These are phyloP conservation scores for Apolygus lucorum DNA, from an alignment of 1,140 invertebrate species.

Conservation along the genomic window DNA sequence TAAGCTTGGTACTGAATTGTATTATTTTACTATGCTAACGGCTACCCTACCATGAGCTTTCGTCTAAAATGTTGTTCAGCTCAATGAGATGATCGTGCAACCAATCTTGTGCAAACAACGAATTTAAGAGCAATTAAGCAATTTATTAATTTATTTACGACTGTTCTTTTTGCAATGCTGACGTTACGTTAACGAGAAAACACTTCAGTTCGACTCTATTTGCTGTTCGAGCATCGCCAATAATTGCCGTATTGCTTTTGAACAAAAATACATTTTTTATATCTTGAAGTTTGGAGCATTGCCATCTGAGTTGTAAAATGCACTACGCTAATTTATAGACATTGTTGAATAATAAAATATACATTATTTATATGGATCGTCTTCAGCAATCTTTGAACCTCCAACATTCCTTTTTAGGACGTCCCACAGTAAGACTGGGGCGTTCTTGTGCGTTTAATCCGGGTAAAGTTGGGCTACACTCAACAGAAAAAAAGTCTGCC, in stretches of 20 bases:
- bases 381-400: no score
- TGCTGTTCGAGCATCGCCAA: background rate
- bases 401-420: no score
- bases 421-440: no score
- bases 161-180: background rate
- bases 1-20: background rate
- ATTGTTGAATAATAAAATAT: slow-evolving; percentile 11
- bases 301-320: background rate
- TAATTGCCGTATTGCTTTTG: background rate
- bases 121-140: slow-evolving; percentile 2
- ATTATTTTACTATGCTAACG: background rate
- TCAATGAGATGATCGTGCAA: background rate
- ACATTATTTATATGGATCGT: no score
- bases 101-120: background rate
- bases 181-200: background rate
- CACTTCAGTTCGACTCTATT: background rate
- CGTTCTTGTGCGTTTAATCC: no score
- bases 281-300: background rate
- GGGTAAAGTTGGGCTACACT: no score
- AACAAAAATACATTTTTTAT: background rate
- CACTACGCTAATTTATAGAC: background rate
- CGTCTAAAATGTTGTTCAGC: background rate
- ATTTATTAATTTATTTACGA: background rate
- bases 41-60: background rate
- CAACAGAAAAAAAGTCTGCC: no score